Evolutionary conservation across 2,113 vertebrate species (phyloP).

Genomic region (Galeopterus variegatus): DNA sequence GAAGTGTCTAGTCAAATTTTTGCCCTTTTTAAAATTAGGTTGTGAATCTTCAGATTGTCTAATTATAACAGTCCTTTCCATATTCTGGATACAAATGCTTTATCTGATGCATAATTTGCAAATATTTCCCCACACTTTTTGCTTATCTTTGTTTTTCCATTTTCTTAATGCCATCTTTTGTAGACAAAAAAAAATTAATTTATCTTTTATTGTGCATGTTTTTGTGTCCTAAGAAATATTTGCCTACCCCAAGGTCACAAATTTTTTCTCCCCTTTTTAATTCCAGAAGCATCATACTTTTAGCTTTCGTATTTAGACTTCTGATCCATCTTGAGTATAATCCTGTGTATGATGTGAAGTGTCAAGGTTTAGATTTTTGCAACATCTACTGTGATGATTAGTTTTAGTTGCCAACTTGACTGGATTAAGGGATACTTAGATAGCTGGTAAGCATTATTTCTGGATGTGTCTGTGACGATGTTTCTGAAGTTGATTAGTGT

Average conservation of each 20-base stretch:
- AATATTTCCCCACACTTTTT: conserved; percentile 14
- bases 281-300: background rate
- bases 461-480: background rate
- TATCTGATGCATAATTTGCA: conserved; percentile 25
- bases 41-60: background rate
- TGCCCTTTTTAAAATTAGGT: background rate
- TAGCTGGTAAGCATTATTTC: background rate
- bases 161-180: background rate
- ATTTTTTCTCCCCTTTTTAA: background rate
- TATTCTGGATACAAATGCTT: background rate
- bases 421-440: background rate
- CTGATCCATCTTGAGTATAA: background rate
- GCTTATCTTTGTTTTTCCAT: background rate
- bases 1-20: background rate
- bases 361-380: background rate
- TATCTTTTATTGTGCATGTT: background rate
- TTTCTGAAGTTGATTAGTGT: background rate
- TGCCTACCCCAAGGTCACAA: background rate
- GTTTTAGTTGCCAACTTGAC: background rate
- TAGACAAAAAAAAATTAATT: background rate
- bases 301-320: background rate
- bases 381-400: background rate
- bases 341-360: background rate
- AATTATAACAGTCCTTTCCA: background rate
- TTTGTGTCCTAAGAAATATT: background rate